These are phyloP conservation scores for Acrobasis consociella DNA, from an alignment of 2,888 invertebrate species.

Conservation along the genomic window DNA sequence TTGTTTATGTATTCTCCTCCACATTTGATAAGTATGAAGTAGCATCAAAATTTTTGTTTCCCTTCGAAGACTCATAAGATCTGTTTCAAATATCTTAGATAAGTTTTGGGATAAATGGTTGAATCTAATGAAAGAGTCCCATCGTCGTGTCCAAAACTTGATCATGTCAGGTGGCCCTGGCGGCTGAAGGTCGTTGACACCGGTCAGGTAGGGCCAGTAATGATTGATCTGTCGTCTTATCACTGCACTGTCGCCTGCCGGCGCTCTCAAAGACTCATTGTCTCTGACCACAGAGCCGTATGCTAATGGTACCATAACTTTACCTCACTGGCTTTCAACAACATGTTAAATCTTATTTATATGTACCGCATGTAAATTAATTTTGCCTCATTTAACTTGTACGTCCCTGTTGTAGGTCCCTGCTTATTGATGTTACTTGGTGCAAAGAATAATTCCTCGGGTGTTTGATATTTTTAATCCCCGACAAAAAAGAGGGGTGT, in stretches of 20 bases:
- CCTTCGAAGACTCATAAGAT: background rate
- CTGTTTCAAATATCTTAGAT: background rate
- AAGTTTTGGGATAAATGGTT: conserved; percentile 32
- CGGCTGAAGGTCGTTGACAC: conserved; percentile 69
- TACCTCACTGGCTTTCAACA: conserved; percentile 8
- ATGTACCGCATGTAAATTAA: conserved; percentile 14
- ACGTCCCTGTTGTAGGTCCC: background rate
- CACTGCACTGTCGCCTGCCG: conserved; percentile 77
- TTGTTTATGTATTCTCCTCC: too few relatives aligned
- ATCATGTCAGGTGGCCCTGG: conserved; percentile 69
- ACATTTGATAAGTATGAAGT: too few relatives aligned
- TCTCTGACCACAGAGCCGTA: conserved; percentile 61
- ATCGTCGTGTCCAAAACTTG: conserved; percentile 55
- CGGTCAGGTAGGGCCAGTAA: conserved; percentile 75
- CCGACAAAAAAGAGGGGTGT: too few relatives aligned
- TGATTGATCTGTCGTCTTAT: conserved; percentile 81
- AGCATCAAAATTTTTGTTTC: too few relatives aligned
- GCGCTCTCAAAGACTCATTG: conserved; percentile 78
- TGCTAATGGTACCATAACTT: conserved; percentile 52
- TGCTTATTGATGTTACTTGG: too few relatives aligned
- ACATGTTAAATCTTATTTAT: conserved; percentile 8
- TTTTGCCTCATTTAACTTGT: conserved; percentile 13
- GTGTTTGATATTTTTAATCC: background rate
- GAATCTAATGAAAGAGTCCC: conserved; percentile 32
- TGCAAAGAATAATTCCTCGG: background rate